phyloP scores from a whole-genome alignment of 2,797 vertebrate genomes.

The Poecilia picta region DNA sequence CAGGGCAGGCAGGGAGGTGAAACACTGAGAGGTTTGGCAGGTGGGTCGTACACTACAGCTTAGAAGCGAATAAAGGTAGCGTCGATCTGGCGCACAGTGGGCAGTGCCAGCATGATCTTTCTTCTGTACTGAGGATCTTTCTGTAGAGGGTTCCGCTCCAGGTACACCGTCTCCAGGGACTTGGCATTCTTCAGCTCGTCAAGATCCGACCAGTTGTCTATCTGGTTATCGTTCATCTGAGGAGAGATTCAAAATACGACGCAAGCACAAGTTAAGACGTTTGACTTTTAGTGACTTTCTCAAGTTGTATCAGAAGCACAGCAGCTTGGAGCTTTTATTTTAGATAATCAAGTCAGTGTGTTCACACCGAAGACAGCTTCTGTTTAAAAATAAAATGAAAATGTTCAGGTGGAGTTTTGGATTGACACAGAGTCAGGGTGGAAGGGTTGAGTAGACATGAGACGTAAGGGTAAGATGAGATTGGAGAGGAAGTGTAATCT shows the following conservation, averaged over 20 bases:
- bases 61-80: conserved; percentile 97
- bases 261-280: background rate
- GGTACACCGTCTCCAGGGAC: conserved; percentile 93
- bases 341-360: background rate
- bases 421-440: background rate
- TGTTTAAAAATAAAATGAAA: background rate
- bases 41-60: conserved; percentile 56
- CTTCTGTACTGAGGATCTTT: conserved; percentile 97
- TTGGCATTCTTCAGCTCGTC: conserved; percentile 95
- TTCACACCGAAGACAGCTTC: background rate
- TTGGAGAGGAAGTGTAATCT: background rate
- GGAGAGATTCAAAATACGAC: conserved; percentile 26
- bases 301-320: background rate
- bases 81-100: conserved; percentile 94
- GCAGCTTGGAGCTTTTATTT: background rate
- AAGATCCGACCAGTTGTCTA: conserved; percentile 96
- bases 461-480: background rate
- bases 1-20: conserved; percentile 26
- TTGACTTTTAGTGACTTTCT: background rate
- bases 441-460: background rate
- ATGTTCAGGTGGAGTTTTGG: background rate
- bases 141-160: conserved; percentile 96
- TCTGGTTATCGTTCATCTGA: conserved; percentile 98
- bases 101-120: conserved; percentile 97
- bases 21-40: conserved; percentile 58